Conservation (phyloP, 2,113 vertebrate genomes). For the Crocuta crocuta region DNA sequence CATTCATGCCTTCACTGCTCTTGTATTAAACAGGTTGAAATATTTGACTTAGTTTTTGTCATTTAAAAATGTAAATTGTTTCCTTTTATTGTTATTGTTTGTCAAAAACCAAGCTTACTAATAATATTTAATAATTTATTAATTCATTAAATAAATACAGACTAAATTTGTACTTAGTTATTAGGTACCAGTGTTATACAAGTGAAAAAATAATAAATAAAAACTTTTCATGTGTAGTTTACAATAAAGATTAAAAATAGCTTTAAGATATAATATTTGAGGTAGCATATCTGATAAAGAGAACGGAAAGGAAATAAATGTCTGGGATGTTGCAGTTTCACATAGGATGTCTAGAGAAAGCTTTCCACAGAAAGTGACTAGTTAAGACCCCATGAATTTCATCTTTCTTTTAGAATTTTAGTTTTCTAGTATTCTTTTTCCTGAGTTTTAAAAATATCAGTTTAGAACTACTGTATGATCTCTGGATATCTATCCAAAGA, state of each 20-base stretch:
- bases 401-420: neutral
- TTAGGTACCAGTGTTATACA: neutral
- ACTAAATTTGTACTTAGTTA: neutral
- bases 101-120: neutral
- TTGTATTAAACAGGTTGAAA: neutral
- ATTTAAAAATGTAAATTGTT: neutral
- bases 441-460: neutral
- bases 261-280: neutral
- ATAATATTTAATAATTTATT: neutral
- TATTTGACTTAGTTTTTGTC: neutral
- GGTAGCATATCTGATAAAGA: neutral
- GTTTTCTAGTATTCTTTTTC: neutral
- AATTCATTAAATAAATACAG: neutral
- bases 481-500: neutral
- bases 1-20: neutral
- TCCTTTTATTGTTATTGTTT: neutral
- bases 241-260: neutral
- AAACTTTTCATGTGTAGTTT: neutral
- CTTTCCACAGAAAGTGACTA: neutral
- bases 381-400: neutral
- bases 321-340: neutral
- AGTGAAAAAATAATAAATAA: neutral
- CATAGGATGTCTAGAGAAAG: rapidly evolving
- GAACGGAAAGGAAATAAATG: neutral
- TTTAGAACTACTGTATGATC: neutral